phyloP scores from a whole-genome alignment of 2,888 invertebrate species.

The Tiphia femorata region DNA sequence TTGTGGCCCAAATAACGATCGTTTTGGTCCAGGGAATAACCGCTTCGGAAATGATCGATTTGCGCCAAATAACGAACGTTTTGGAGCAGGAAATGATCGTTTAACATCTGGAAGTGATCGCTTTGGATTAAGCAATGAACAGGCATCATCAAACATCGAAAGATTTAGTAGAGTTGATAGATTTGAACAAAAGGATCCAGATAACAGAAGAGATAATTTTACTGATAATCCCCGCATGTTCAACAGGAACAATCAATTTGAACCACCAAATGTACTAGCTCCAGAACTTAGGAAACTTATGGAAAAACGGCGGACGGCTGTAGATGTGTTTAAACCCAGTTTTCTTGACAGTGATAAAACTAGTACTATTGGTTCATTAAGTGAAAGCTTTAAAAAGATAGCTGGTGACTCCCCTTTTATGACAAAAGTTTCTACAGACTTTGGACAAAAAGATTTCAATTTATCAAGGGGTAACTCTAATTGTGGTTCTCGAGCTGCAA shows the following conservation, averaged over 20 bases:
- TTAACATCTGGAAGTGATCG: constrained; percentile 33
- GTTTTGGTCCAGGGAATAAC: constrained; percentile 27
- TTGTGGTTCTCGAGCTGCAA: constrained; percentile 32
- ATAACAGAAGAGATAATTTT: constrained; percentile 43
- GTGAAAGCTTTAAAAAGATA: constrained; percentile 63
- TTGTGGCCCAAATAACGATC: constrained; percentile 29
- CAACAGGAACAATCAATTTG: constrained; percentile 44
- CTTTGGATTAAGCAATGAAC: constrained; percentile 36
- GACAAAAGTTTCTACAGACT: constrained; percentile 19
- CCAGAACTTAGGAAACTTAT: constrained; percentile 64
- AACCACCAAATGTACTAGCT: constrained; percentile 46
- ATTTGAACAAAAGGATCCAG: constrained; percentile 37
- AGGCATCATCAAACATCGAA: constrained; percentile 32
- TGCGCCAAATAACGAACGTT: constrained; percentile 19
- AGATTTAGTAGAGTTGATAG: constrained; percentile 42
- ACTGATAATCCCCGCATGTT: constrained; percentile 35
- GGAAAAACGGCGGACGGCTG: constrained; percentile 62
- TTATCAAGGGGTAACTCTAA: constrained; percentile 8
- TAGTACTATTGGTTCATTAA: constrained; percentile 53
- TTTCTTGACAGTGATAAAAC: constrained; percentile 52
- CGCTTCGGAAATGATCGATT: constrained; percentile 33
- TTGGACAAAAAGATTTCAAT: constrained; percentile 14
- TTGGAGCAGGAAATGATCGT: constrained; percentile 23
- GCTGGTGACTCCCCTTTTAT: constrained; percentile 56
- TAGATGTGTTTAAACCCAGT: constrained; percentile 62